Evolutionary conservation across 2,888 invertebrate genomes (phyloP).

Genomic region (Pandemis heparana): DNA sequence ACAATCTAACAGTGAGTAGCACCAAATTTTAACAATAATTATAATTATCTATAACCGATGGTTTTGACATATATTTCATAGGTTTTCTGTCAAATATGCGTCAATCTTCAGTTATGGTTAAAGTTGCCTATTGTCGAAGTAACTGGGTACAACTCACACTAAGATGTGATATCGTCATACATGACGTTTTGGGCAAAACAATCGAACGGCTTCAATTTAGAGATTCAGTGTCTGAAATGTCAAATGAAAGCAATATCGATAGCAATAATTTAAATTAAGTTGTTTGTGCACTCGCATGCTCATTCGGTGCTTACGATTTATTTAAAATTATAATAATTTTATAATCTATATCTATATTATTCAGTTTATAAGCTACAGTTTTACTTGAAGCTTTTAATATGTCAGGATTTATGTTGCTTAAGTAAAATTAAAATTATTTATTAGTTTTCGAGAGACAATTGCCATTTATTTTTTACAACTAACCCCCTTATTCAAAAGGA

Average conservation of each 20-base stretch:
- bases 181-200: neutral
- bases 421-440: too few species aligned
- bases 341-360: conserved; percentile 23
- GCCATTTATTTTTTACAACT: neutral
- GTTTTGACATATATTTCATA: too few species aligned
- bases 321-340: neutral
- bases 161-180: too few species aligned
- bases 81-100: too few species aligned
- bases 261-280: neutral
- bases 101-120: too few species aligned
- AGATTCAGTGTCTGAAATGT: conserved; percentile 4
- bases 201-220: neutral
- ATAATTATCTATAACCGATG: too few species aligned
- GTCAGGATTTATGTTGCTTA: conserved; percentile 31
- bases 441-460: too few species aligned
- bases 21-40: too few species aligned
- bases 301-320: conserved; percentile 67
- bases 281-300: conserved; percentile 75
- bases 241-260: conserved; percentile 17
- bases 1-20: neutral
- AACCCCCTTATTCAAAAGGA: neutral
- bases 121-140: too few species aligned
- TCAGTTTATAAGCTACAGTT: conserved; percentile 20
- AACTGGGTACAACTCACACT: too few species aligned
- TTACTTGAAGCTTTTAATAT: conserved; percentile 29